Evolutionary conservation across 2,113 vertebrate genomes (phyloP), one percentile per base, ranked within the genome.

Genomic region (Rhinolophus ferrumequinum): DNA sequence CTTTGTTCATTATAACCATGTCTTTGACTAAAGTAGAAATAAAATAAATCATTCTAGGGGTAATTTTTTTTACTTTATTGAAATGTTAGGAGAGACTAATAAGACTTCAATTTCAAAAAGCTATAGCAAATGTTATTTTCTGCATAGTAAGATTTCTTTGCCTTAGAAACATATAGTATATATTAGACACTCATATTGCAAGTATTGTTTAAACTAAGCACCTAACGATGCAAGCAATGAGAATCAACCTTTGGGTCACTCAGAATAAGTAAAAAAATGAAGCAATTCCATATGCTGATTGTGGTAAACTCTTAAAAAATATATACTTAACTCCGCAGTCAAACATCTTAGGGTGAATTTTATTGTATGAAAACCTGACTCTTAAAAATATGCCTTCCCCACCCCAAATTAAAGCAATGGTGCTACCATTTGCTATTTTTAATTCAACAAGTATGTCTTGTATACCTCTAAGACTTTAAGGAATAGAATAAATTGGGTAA

Each of bases 91-190:
- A 70, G 92, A 80, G 50, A 24, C 81, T 90, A 93, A 82, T 3
- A 96, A 95, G 92, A 97, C 16, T 24, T 85, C 33, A 66, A 19
- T 54, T 95, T 92, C 12, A 66, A 72, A 80, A 56, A 73, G 66
- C 6, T 96, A 92, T 56, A 92, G 88, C 88, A 97, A 95, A 87
- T 80, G 19, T 56, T 80, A 56, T 66, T 94, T 92, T 69, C 15
- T 62, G 26, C 16, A 50, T 60, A 80, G n/a, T 75, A 13, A 3
- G 52, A 73, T 58, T 54, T 85, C 24, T 76, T 28, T 35, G 13
- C 26, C 50, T 90, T 66, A 90, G 35, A 64, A 86, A 89, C 22
- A 77, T 41, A 92, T 8, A 66, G 26, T 33, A 82, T 16, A 2
- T 10, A 66, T 30, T 41, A 70, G 22, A 94, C 58, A 58, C 33